Percentiles rank a stretch among this genome's conserved stretches.
Conservation (phyloP, 2,113 vertebrate genomes). For the Esox niger region DNA sequence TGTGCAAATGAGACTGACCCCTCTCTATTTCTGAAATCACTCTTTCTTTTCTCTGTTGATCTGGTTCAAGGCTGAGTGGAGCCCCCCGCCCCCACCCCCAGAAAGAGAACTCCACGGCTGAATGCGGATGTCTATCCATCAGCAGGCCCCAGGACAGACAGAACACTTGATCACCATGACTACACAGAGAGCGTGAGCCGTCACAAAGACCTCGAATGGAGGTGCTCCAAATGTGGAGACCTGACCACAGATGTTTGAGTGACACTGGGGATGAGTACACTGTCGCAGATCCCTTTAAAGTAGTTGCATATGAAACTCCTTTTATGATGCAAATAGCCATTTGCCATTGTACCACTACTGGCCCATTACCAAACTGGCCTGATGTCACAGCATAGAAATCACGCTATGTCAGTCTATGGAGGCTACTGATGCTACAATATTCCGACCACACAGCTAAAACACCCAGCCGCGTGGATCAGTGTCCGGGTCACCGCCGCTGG, state of each 20-base stretch:
- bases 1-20: conserved; percentile 63
- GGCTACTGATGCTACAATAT: background rate
- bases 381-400: background rate
- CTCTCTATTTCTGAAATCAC: conserved; percentile 38
- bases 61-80: conserved; percentile 43
- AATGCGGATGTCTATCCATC: conserved; percentile 27
- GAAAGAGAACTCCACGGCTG: conserved; percentile 14
- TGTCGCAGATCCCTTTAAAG: conserved; percentile 30
- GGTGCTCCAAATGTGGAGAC: conserved; percentile 32
- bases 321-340: conserved; percentile 24
- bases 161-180: conserved; percentile 50
- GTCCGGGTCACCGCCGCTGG: background rate
- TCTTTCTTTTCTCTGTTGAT: conserved; percentile 45
- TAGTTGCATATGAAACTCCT: conserved; percentile 11
- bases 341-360: background rate
- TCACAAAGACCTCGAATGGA: conserved; percentile 32
- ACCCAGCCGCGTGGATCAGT: no score
- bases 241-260: conserved; percentile 43
- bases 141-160: conserved; percentile 28
- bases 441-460: background rate
- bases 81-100: conserved; percentile 22
- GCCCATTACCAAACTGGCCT: background rate
- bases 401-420: background rate
- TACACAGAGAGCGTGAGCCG: conserved; percentile 37
- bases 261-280: conserved; percentile 32